Evolutionary conservation across 2,797 vertebrate species (phyloP).

Genomic region (Xyrichtys novacula): DNA sequence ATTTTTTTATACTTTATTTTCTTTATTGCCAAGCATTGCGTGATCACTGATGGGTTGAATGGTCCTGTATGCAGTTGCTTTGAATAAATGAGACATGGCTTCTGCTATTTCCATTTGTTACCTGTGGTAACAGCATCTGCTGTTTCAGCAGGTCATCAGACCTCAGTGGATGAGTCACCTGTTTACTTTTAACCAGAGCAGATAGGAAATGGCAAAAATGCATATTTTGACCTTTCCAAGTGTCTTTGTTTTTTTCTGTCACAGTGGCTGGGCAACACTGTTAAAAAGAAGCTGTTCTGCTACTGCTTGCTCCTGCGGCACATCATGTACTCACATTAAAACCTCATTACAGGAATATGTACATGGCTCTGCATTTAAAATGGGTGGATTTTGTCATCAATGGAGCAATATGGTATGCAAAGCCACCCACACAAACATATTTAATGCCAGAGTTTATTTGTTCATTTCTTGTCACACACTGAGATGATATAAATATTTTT

Average conservation of each 20-base stretch:
- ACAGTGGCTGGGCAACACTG: constrained; percentile 29
- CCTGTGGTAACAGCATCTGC: constrained; percentile 22
- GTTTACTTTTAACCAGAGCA: constrained; percentile 23
- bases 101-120: constrained; percentile 45
- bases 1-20: too few species aligned
- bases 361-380: constrained; percentile 68
- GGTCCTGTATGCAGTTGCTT: constrained; percentile 21
- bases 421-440: constrained; percentile 8
- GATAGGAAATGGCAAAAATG: constrained; percentile 48
- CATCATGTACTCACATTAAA: constrained; percentile 68
- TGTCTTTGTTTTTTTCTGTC: constrained; percentile 28
- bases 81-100: constrained; percentile 25
- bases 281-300: constrained; percentile 29
- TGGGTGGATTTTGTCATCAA: constrained; percentile 35
- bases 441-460: constrained; percentile 20
- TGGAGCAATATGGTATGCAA: constrained; percentile 24
- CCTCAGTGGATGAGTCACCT: constrained; percentile 45
- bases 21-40: neutral
- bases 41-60: constrained; percentile 16
- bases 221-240: constrained; percentile 62
- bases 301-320: constrained; percentile 44
- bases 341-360: constrained; percentile 63
- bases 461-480: constrained; percentile 25
- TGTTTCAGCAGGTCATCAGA: constrained; percentile 36
- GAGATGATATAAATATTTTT: constrained; percentile 27